Conservation (phyloP, 2,113 vertebrate species). For the Gila orcuttii region DNA sequence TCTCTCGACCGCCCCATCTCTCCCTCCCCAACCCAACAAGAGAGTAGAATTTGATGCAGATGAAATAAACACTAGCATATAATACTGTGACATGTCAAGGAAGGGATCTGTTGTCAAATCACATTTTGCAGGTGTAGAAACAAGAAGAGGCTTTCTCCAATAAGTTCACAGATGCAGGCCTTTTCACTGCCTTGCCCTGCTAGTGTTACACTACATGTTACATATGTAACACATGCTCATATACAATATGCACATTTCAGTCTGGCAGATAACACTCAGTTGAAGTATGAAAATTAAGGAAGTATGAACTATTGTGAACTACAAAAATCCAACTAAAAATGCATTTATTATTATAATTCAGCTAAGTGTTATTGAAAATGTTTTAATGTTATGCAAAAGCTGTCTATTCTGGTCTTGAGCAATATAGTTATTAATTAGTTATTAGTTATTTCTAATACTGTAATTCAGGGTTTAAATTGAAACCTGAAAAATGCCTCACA, state of each 20-base stretch:
- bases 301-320: neutral
- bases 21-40: neutral
- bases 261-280: neutral
- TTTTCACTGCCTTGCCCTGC: neutral
- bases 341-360: neutral
- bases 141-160: neutral
- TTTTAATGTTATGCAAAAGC: neutral
- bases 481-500: neutral
- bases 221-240: neutral
- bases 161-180: neutral
- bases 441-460: neutral
- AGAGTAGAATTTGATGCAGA: constrained; percentile 49
- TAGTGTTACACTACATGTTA: neutral
- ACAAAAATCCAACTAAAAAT: neutral
- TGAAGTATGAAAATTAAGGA: neutral
- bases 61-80: constrained; percentile 53
- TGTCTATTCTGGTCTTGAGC: neutral
- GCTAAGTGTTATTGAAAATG: neutral
- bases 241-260: neutral
- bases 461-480: neutral
- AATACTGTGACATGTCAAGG: constrained; percentile 51
- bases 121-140: constrained; percentile 25
- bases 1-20: neutral
- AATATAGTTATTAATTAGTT: too few species aligned
- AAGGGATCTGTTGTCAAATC: constrained; percentile 45